Evolutionary conservation across 2,888 invertebrate genomes (phyloP), one percentile per base, ranked within the genome.

Genomic region (Vanessa cardui): DNA sequence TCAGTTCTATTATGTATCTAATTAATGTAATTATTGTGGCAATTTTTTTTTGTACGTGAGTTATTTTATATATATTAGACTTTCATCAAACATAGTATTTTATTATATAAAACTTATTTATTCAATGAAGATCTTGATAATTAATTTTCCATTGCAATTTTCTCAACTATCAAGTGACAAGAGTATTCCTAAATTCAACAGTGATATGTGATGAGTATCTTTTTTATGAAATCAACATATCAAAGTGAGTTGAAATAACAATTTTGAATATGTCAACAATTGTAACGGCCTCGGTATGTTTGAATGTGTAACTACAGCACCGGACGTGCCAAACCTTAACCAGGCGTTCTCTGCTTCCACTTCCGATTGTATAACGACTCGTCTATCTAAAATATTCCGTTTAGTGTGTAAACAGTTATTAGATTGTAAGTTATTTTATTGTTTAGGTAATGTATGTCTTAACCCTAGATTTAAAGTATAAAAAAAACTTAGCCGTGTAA

Each of bases 361-460:
- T 76, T 39, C 76, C 73, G 74, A 77, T 54, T 54, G 1, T 54
- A 74, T 64, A 62, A 59, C 60, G 62, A 68, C 66, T 66, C 68
- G 68, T 73, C 77, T 83, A 77, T 81, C 78, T 78, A 81, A 82
- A 84, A 82, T 86, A 87, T 86, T 89, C 89, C 83, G 84, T 83
- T 86, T 90, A 89, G 87, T 77, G 82, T 83, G 81, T 90, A 85
- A 89, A 87, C 88, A 84, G 81, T 87, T 86, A 80, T 70, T 90
- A 90, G 89, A 76, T 18, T 81, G 78, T 91, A 91, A 91, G 90
- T 87, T 87, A 90, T 88, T 88, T 83, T 89, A 89, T 83, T 88
- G 83, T 88, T 82, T 89, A 89, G 85, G 80, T 88, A 88, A 86
- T 86, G 83, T 90, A 90, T 87, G 89, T 90, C 86, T 87, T 90